Conservation (phyloP, 2,113 vertebrate species). For the Oriolus oriolus region DNA sequence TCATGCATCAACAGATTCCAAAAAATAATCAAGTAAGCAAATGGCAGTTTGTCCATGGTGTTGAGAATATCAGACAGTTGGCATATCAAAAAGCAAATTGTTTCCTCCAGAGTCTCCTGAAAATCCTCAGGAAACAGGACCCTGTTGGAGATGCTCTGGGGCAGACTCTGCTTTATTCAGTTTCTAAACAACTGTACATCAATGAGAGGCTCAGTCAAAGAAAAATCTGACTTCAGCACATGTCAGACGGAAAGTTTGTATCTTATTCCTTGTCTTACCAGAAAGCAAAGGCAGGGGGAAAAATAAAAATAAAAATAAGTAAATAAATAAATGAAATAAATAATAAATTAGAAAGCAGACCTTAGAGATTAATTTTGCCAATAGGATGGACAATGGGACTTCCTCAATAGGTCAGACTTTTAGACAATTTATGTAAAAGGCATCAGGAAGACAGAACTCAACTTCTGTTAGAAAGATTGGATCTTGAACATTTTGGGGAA, state of each 20-base stretch:
- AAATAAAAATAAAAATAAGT: background rate
- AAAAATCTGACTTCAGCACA: background rate
- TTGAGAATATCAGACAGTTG: background rate
- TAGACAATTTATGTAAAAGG: background rate
- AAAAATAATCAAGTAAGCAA: background rate
- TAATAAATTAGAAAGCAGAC: accelerated
- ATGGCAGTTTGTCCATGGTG: background rate
- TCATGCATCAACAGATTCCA: background rate
- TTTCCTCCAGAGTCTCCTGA: background rate
- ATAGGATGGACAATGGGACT: background rate
- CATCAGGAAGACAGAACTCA: background rate
- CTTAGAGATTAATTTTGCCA: background rate
- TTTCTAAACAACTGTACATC: background rate
- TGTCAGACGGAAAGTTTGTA: background rate
- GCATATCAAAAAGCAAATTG: background rate
- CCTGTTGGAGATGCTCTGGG: background rate
- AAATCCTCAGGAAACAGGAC: background rate
- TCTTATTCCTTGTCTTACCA: background rate
- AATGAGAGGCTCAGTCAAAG: background rate
- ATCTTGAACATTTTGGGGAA: background rate
- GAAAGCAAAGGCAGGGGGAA: background rate
- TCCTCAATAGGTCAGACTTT: background rate
- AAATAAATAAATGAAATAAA: background rate
- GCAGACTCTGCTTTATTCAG: background rate
- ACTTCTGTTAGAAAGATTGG: background rate